phyloP scores from a whole-genome alignment of 2,797 vertebrate genomes.

The Onychomys torridus region DNA sequence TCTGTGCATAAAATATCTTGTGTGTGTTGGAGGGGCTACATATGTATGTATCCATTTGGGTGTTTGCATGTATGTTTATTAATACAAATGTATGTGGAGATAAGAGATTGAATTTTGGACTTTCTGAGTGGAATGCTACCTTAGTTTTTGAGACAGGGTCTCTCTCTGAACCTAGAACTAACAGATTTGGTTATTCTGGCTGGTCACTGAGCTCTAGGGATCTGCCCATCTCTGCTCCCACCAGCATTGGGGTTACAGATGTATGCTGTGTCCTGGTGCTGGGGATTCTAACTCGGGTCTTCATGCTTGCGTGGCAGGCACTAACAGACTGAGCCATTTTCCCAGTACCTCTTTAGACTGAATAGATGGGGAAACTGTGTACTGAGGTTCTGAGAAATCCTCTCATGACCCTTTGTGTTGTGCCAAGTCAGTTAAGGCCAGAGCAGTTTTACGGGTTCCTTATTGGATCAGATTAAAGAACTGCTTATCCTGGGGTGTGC shows the following conservation, averaged over 20 bases:
- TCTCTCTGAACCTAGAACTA: neutral
- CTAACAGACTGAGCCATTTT: neutral
- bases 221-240: neutral
- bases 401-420: neutral
- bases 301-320: neutral
- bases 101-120: too few species aligned
- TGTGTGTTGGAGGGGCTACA: neutral
- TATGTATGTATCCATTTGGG: neutral
- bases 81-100: neutral
- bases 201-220: neutral
- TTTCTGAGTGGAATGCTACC: neutral
- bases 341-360: neutral
- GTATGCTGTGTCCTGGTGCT: neutral
- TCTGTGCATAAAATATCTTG: neutral
- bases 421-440: constrained; percentile 17
- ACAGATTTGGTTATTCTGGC: neutral
- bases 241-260: neutral
- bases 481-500: neutral
- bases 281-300: neutral
- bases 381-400: neutral
- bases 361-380: neutral
- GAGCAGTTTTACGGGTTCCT: neutral
- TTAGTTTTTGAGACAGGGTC: neutral
- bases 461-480: neutral
- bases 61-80: neutral